phyloP scores from a whole-genome alignment of 1,140 invertebrate species.

The Drusus annulatus region DNA sequence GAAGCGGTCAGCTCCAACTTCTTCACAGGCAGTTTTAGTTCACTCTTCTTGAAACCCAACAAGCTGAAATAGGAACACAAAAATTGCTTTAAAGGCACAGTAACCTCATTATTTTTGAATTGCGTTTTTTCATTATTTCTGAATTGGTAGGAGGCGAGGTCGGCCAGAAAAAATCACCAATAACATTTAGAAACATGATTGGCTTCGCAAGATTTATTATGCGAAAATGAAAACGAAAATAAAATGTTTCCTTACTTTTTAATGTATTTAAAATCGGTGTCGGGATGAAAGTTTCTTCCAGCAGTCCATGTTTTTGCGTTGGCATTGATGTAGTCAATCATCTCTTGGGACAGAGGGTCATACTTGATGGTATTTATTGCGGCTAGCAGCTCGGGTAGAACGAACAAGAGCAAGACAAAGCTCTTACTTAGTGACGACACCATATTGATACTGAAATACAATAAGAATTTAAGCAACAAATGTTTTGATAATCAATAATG shows the following conservation, averaged over 20 bases:
- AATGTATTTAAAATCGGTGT: constrained; percentile 74
- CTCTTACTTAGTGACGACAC: background rate
- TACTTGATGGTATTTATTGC: background rate
- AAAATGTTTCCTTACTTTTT: constrained; percentile 60
- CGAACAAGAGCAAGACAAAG: background rate
- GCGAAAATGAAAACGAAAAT: too few species aligned
- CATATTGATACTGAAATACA: background rate
- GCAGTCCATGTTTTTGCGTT: constrained; percentile 80
- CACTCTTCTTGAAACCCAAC: constrained; percentile 78
- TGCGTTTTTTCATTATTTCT: too few species aligned
- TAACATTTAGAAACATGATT: too few species aligned
- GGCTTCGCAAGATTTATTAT: too few species aligned
- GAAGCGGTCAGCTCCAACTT: constrained; percentile 57
- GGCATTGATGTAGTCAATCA: constrained; percentile 77
- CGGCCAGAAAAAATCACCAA: too few species aligned
- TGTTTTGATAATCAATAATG: too few species aligned
- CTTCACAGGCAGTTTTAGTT: constrained; percentile 64
- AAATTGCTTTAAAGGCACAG: too few species aligned
- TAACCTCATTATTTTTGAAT: too few species aligned
- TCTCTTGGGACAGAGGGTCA: constrained; percentile 73
- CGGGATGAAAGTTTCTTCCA: constrained; percentile 78
- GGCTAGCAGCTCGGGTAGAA: background rate
- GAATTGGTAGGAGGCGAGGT: too few species aligned
- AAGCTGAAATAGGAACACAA: constrained; percentile 62
- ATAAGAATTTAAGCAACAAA: background rate